Conservation (phyloP, 1,140 invertebrate genomes). For the Colletes latitarsis region DNA sequence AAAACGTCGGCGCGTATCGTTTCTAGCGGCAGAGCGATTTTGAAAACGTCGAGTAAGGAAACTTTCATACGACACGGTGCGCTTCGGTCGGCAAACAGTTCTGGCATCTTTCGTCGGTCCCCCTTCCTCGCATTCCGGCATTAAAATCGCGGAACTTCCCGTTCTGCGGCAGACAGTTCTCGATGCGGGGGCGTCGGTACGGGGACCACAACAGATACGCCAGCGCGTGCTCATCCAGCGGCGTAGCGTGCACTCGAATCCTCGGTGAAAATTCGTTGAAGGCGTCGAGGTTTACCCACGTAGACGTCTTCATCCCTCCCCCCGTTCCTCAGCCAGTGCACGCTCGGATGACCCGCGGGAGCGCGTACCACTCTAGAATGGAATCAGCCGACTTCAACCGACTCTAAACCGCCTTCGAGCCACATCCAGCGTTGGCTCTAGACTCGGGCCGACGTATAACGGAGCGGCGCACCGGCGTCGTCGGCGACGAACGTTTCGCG, state of each 20-base stretch:
- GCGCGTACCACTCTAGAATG: conserved; percentile 32
- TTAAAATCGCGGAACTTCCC: conserved; percentile 51
- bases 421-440: conserved; percentile 15
- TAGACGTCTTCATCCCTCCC: conserved; percentile 64
- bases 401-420: conserved; percentile 27
- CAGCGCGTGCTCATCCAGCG: conserved; percentile 16
- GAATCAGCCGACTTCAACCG: conserved; percentile 35
- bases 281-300: conserved; percentile 51
- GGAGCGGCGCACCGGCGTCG: conserved; percentile 14
- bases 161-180: conserved; percentile 61
- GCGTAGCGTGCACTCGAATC: conserved; percentile 19
- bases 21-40: conserved; percentile 8
- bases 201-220: not conserved
- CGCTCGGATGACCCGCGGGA: conserved; percentile 53
- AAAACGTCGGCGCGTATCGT: not conserved
- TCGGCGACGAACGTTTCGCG: conserved; percentile 57
- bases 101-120: conserved; percentile 14
- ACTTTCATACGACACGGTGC: conserved; percentile 25
- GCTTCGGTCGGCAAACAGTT: conserved; percentile 38
- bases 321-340: conserved; percentile 44
- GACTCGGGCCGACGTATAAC: conserved; percentile 12
- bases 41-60: not conserved
- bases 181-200: conserved; percentile 1
- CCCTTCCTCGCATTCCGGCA: conserved; percentile 14
- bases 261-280: conserved; percentile 55